Conservation (phyloP, 92 coral and sea anemone species). For the Isaurus tuberculatus region DNA sequence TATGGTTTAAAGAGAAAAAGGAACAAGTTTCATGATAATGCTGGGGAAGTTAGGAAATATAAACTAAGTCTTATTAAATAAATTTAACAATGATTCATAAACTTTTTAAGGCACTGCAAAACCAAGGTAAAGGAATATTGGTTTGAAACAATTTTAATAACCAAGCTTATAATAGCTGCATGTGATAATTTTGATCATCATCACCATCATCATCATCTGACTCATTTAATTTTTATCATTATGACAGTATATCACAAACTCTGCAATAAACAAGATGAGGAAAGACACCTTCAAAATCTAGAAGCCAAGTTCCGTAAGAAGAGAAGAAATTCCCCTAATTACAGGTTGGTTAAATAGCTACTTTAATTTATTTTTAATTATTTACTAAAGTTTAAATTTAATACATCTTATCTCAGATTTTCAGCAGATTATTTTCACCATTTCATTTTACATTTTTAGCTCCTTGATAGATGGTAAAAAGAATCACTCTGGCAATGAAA, state of each 20-base stretch:
- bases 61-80: too few relatives aligned
- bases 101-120: too few relatives aligned
- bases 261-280: constrained; percentile 67
- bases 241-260: constrained; percentile 72
- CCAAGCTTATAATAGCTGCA: too few relatives aligned
- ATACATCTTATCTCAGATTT: neutral
- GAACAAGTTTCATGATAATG: too few relatives aligned
- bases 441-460: neutral
- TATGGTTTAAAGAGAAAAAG: too few relatives aligned
- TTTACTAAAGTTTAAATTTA: neutral
- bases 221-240: neutral
- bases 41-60: too few relatives aligned
- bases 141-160: too few relatives aligned
- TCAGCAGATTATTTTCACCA: neutral
- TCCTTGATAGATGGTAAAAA: neutral
- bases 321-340: constrained; percentile 57
- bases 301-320: constrained; percentile 83
- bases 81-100: too few relatives aligned
- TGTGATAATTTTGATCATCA: neutral
- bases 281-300: constrained; percentile 74
- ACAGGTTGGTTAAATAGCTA: constrained; percentile 56
- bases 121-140: too few relatives aligned
- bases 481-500: neutral
- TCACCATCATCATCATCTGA: neutral
- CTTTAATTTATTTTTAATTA: neutral